phyloP scores from a whole-genome alignment of 2,888 invertebrate species.

The Cheilosia variabilis region DNA sequence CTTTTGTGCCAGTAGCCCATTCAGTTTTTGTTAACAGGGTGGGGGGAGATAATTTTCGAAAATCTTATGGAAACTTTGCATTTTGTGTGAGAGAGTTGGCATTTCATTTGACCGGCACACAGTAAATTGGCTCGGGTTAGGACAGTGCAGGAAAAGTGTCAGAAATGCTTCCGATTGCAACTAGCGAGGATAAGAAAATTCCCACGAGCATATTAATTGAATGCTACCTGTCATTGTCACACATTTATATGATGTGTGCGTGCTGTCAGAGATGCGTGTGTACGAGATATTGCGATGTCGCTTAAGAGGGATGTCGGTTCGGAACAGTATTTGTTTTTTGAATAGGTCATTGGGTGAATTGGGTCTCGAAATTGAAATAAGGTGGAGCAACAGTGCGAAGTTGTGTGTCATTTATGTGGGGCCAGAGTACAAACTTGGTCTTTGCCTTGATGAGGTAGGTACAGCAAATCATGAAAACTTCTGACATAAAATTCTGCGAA shows the following conservation, averaged over 20 bases:
- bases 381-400: too few species aligned
- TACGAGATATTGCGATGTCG: background rate
- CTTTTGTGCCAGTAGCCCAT: constrained; percentile 59
- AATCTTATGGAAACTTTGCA: constrained; percentile 22
- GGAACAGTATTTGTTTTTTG: background rate
- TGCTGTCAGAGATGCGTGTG: background rate
- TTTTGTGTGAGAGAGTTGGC: background rate
- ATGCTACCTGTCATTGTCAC: background rate
- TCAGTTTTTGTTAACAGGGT: constrained; percentile 41
- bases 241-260: background rate
- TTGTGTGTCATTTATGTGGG: too few species aligned
- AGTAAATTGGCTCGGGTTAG: constrained; percentile 13
- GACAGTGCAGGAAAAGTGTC: constrained; percentile 5
- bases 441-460: too few species aligned
- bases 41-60: background rate
- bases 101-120: background rate
- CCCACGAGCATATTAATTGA: constrained; percentile 25
- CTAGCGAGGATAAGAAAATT: background rate
- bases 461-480: too few species aligned
- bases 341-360: too few species aligned
- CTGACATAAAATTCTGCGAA: too few species aligned
- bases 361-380: too few species aligned
- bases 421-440: too few species aligned
- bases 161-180: constrained; percentile 10
- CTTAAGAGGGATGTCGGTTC: background rate